Evolutionary conservation across 2,113 vertebrate species (phyloP), one percentile per base, ranked within the genome.

Genomic region (Pachycephala philippinensis): DNA sequence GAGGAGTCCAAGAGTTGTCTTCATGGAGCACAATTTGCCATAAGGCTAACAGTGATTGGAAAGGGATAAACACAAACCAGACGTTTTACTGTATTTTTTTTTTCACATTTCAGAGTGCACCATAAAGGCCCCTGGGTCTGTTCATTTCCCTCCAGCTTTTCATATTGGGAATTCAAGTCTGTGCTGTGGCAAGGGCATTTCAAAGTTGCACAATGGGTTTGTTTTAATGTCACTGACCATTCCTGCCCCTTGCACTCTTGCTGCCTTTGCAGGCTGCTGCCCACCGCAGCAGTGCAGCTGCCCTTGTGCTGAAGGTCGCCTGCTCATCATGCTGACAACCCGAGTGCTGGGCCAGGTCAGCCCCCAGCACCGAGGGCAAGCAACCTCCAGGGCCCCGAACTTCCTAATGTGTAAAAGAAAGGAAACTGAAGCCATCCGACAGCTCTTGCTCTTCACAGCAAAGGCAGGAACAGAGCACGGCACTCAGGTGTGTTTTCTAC

Each of bases 251-350:
- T 18, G 11, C 56, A 33, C 65, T 33, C 39, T 24, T 28, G 44
- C 83, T 84, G 89, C 86, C 40, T 59, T 13, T 15, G 45, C 37
- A 50, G 2, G 18, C 53, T 40, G 77, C 90, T 92, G 85, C 81
- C 84, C 92, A 44, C 8, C 1, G 3, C 75, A 50, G 85, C 60
- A 28, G 42, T 3, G 16, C 87, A 76, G 88, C 88, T 82, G 84
- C 88, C 92, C 95, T 97, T 95, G 96, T 0, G 1, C 84, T 61
- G 87, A 96, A 96, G 91, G 95, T 95, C 75, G 1, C 71, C 72
- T 17, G 68, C 93, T 84, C 90, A 63, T 85, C 59, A 7, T 3
- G 28, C 47, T 49, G 33, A 42, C 88, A 85, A 24, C 22, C 42
- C 9, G 0, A 60, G 56, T 1, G 9, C 64, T 0, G 0, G 37